Evolutionary conservation across 2,888 invertebrate species (phyloP).

Genomic region (Congeria kusceri): DNA sequence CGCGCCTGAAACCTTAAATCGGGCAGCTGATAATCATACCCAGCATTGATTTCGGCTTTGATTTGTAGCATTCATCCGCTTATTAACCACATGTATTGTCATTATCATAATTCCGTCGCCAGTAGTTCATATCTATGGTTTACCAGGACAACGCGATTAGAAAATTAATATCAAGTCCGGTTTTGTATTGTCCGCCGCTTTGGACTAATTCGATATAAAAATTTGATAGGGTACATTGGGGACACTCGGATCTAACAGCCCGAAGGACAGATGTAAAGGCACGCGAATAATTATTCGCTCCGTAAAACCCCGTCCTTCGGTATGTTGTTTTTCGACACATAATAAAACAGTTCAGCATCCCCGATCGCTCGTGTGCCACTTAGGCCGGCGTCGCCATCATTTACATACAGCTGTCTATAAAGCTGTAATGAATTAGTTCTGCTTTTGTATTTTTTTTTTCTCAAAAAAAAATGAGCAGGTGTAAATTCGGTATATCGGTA

Average conservation of each 20-base stretch:
- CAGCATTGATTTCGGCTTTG: too few species aligned
- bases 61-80: too few species aligned
- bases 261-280: constrained; percentile 58
- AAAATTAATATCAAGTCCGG: background rate
- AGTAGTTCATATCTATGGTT: too few species aligned
- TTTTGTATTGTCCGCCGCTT: background rate
- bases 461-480: constrained; percentile 50
- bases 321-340: constrained; percentile 14
- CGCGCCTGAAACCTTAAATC: too few species aligned
- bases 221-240: background rate
- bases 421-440: constrained; percentile 24
- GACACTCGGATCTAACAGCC: constrained; percentile 15
- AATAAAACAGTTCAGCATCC: constrained; percentile 8
- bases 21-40: too few species aligned
- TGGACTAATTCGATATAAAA: constrained; percentile 8
- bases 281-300: constrained; percentile 62
- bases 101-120: too few species aligned
- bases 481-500: constrained; percentile 26
- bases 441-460: constrained; percentile 7
- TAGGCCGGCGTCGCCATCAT: constrained; percentile 26
- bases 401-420: constrained; percentile 59
- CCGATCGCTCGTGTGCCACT: background rate
- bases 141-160: background rate
- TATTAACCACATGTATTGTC: too few species aligned
- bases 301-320: constrained; percentile 11